Percentiles rank a stretch among this genome's conserved stretches.
These are phyloP conservation scores for Acinonyx jubatus DNA, from an alignment of 2,113 vertebrate species.

Conservation along the genomic window DNA sequence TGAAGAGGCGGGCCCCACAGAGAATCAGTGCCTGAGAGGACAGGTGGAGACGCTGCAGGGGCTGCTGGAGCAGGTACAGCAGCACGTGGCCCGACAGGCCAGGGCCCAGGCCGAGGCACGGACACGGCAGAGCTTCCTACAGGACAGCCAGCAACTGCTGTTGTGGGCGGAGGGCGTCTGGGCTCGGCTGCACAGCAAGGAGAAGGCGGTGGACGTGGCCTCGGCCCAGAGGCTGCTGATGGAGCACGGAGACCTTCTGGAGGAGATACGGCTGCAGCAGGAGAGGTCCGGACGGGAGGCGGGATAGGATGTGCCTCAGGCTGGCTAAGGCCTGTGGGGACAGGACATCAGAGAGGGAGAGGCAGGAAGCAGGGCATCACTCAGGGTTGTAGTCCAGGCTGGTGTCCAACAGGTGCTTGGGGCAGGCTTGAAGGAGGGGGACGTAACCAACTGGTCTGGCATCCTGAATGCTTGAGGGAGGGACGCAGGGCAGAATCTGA, in stretches of 20 bases:
- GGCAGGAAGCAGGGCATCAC: neutral
- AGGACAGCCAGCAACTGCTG: constrained; percentile 84
- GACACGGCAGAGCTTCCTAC: constrained; percentile 85
- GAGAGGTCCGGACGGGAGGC: constrained; percentile 83
- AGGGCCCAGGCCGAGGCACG: constrained; percentile 77
- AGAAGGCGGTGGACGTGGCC: constrained; percentile 83
- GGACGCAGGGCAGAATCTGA: neutral
- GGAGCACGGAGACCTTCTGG: constrained; percentile 86
- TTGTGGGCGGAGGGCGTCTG: constrained; percentile 82
- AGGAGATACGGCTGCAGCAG: constrained; percentile 87
- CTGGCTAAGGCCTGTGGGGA: neutral
- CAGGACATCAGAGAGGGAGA: neutral
- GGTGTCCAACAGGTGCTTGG: neutral
- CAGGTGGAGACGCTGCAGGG: constrained; percentile 87
- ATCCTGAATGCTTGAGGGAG: neutral
- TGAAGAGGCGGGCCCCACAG: constrained; percentile 87
- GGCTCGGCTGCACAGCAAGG: constrained; percentile 85
- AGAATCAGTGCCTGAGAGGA: constrained; percentile 87
- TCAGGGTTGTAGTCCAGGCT: neutral
- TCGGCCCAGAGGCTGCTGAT: constrained; percentile 88
- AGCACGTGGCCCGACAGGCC: constrained; percentile 74
- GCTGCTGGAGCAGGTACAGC: constrained; percentile 84
- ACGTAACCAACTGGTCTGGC: neutral
- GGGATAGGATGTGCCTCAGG: rapidly evolving
- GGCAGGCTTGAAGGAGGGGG: neutral